Evolutionary conservation across 1,140 invertebrate species (phyloP).

Genomic region (Brachionus paranguensis): DNA sequence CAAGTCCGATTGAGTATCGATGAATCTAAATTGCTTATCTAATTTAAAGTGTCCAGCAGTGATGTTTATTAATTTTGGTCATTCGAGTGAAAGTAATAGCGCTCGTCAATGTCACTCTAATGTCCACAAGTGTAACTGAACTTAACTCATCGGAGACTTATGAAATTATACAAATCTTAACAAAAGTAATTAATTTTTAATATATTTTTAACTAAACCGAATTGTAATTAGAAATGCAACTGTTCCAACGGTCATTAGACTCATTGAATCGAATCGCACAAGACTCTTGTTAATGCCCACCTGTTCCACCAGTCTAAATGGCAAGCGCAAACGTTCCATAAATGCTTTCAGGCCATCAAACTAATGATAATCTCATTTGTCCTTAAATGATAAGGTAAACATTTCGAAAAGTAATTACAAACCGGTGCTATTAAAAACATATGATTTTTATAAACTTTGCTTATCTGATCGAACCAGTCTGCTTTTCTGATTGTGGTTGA

Average conservation of each 20-base stretch:
- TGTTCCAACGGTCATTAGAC: neutral
- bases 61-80: neutral
- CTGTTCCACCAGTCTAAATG: neutral
- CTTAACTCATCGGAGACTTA: neutral
- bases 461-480: neutral
- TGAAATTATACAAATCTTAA: neutral
- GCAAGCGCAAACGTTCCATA: neutral
- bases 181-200: constrained; percentile 2
- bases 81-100: neutral
- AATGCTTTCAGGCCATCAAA: neutral
- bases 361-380: neutral
- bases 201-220: neutral
- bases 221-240: neutral
- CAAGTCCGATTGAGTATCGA: neutral
- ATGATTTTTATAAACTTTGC: neutral
- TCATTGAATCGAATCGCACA: neutral
- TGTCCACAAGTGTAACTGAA: neutral
- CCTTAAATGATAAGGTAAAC: constrained; percentile 3
- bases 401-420: constrained; percentile 6
- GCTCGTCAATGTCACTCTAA: neutral
- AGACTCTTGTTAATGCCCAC: neutral
- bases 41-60: neutral
- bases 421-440: constrained; percentile 10
- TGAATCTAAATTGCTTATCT: constrained; percentile 3
- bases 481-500: neutral